phyloP scores from a whole-genome alignment of 2,113 vertebrate species.

The Vidua macroura region DNA sequence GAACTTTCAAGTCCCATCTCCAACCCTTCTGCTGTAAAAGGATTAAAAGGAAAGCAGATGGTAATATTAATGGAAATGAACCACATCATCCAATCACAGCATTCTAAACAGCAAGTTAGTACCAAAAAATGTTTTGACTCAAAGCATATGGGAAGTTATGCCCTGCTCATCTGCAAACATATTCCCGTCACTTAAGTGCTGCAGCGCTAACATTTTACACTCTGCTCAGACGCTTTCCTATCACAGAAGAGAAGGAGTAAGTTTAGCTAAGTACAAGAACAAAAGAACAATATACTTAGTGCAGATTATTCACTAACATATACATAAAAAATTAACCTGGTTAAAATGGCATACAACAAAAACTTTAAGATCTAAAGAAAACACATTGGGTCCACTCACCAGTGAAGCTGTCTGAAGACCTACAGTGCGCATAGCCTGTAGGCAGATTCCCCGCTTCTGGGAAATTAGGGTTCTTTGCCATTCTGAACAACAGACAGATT shows the following conservation, averaged over 20 bases:
- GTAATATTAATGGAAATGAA: not conserved
- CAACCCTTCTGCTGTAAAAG: not conserved
- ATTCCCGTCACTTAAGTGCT: not conserved
- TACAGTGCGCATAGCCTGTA: not conserved
- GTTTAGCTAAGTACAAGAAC: not conserved
- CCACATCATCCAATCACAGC: not conserved
- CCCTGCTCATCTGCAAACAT: not conserved
- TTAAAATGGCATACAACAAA: not conserved
- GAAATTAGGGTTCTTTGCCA: slow-evolving; percentile 65
- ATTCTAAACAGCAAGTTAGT: not conserved
- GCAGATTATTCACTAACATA: not conserved
- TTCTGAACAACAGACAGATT: not conserved
- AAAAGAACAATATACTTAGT: not conserved
- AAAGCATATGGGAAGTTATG: not conserved
- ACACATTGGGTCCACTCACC: not conserved
- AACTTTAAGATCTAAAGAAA: not conserved
- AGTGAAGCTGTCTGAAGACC: slow-evolving; percentile 33
- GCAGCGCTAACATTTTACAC: accelerated
- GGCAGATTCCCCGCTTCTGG: slow-evolving; percentile 35
- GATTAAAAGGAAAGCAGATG: not conserved
- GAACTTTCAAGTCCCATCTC: not conserved
- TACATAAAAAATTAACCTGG: not conserved
- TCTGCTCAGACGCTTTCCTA: accelerated
- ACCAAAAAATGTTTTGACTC: not conserved
- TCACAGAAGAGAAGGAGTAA: not conserved